Percentiles rank a stretch among this genome's conserved stretches.
phyloP scores from a whole-genome alignment of 2,113 vertebrate species.

The Bambusicola thoracicus region DNA sequence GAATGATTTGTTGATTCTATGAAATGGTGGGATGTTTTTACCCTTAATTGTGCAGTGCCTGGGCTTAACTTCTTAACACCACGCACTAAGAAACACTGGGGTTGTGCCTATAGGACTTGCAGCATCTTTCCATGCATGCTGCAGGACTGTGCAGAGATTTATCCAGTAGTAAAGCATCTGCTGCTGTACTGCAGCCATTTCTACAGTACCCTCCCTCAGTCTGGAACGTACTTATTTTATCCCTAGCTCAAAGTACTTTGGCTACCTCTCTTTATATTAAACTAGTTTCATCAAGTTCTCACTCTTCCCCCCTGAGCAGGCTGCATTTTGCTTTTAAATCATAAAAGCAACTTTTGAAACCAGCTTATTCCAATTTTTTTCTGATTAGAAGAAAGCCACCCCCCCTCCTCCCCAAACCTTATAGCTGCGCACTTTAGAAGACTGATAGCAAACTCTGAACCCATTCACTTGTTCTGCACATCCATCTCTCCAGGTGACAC shows the following conservation, averaged over 20 bases:
- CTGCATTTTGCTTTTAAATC: background rate
- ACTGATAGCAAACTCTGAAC: background rate
- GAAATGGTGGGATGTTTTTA: background rate
- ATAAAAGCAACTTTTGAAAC: background rate
- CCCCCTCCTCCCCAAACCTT: background rate
- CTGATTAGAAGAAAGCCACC: background rate
- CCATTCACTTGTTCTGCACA: background rate
- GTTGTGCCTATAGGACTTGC: background rate
- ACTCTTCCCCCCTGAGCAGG: background rate
- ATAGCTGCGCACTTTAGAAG: background rate
- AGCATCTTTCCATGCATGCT: background rate
- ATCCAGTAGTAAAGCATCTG: slow-evolving; percentile 6
- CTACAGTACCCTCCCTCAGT: background rate
- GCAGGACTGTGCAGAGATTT: slow-evolving; percentile 15
- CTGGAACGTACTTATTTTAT: background rate
- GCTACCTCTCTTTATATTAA: background rate
- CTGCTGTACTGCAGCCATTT: background rate
- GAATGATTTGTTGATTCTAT: no score
- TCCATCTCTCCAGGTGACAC: background rate
- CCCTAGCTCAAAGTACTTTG: background rate
- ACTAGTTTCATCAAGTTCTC: background rate
- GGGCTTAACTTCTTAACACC: background rate
- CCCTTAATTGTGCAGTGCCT: background rate
- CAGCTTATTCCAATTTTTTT: background rate
- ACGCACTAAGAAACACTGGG: background rate